Evolutionary conservation across 2,797 vertebrate genomes (phyloP), one percentile per base, ranked within the genome.

Genomic region (Spinibarbus caldwelli): DNA sequence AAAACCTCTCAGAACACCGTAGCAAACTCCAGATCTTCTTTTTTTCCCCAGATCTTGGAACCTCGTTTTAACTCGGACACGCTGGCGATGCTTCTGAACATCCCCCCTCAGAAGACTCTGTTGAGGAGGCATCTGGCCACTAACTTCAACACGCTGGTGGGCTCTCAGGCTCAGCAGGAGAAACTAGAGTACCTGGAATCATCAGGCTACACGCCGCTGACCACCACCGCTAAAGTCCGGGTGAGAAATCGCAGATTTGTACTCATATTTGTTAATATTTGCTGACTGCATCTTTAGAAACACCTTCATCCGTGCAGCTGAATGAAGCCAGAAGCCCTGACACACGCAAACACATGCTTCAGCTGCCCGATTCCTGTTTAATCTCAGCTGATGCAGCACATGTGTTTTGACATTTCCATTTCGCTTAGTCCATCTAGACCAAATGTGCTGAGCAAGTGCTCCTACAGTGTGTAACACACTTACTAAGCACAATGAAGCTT

Each of bases 51-150:
- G 98, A 98, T 99, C 84, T 94, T 99, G 1, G 98, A 99, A 86
- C 96, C 97, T 17, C 96, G 97, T 34, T 99, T 99, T 89, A 99
- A 95, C 0, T 95, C 97, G 0, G 97, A 99, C 88, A 95, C 97
- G 0, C 88, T 99, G 86, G 98, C 98, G 41, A 96, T 98, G 97
- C 96, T 99, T 80, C 95, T 99, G 52, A 99, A 99, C 83, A 99
- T 99, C 91, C 96, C 97, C 0, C 95, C 97, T 15, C 98, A 99
- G 80, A 99, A 99, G 91, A 99, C 98, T 0, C 95, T 99, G 41
- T 95, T 99, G 87, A 93, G 98, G 71, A 96, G 98, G 82, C 98
- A 99, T 92, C 92, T 99, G 23, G 95, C 95, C 86, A 98, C 97
- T 84, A 99, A 99, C 84, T 99, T 98, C 84, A 96, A 92, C 4